Base-by-base conservation (phyloP, 2,113 vertebrate genomes). In the Porphyrio hochstetteri region DNA sequence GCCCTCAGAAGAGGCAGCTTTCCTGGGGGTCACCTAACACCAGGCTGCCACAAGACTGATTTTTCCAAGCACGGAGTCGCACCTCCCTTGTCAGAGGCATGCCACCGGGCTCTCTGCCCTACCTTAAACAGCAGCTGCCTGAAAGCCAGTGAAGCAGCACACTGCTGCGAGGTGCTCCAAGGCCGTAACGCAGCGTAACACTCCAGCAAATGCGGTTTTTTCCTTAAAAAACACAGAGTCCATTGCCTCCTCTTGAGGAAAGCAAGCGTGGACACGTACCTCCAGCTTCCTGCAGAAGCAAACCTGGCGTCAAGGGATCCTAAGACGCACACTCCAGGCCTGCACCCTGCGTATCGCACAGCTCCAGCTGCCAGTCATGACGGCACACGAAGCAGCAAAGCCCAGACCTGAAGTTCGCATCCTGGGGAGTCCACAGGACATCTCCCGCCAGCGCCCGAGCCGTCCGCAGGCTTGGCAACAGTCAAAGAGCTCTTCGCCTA, bases 161-260 rank as follows among this genome's bases (percentile, higher is more conserved):
- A 36, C 0, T 0, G 1, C 70, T 24, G 48, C 2, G 13, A 68
- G 2, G 27, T 13, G 44, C 42, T 33, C 72, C 16, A 33, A 38
- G 0, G 2, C 63, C 10, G 27, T 2, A 17, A 33, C 1, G 3
- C 55, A 10, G 0, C 0, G 9, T 0, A 57, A 46, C 1, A 2
- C 40, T 13, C 40, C 59, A 19, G n/a, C 0, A 1, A 60, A 9
- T 2, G 3, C 15, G 19, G 52, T 19, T 33, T 25, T 64, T 59
- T 8, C 23, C 36, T 35, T 29, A 5, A 1, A 40, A 80, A 15
- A 0, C 42, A 24, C 64, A 3, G 28, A 2, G 40, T 1, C 2
- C 2, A 14, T 24, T 28, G 72, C 31, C 17, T 63, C 9, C 64
- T 46, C n/a, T 0, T 1, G 25, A 42, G 11, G 9, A 56, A 36